Evolutionary conservation across 2,888 invertebrate genomes (phyloP).

Genomic region (Eupithecia subumbrata): DNA sequence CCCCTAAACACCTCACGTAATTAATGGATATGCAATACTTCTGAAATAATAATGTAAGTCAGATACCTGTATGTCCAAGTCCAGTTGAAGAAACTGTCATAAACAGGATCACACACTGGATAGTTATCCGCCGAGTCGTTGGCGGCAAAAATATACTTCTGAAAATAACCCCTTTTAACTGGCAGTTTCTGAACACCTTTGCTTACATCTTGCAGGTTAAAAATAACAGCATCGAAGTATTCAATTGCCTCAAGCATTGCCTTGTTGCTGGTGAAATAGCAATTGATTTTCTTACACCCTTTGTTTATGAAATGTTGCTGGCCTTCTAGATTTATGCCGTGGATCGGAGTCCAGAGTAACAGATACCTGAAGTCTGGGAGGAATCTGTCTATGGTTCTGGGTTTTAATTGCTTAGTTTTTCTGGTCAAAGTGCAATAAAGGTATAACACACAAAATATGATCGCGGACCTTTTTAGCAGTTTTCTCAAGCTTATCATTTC

Average conservation of each 20-base stretch:
- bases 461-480: neutral
- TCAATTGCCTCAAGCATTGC: slow-evolving; percentile 59
- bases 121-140: slow-evolving; percentile 70
- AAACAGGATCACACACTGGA: slow-evolving; percentile 64
- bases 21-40: no score
- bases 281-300: slow-evolving; percentile 61
- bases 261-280: slow-evolving; percentile 66
- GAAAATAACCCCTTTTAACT: slow-evolving; percentile 53
- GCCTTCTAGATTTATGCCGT: slow-evolving; percentile 54
- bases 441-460: slow-evolving; percentile 35
- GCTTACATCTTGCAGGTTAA: slow-evolving; percentile 62
- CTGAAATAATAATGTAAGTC: neutral
- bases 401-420: slow-evolving; percentile 36
- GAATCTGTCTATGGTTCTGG: slow-evolving; percentile 55
- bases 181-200: slow-evolving; percentile 49
- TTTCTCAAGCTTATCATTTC: neutral
- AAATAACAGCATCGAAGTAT: slow-evolving; percentile 70
- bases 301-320: slow-evolving; percentile 56
- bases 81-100: slow-evolving; percentile 74
- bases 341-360: slow-evolving; percentile 65
- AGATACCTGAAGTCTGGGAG: slow-evolving; percentile 65
- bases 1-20: no score
- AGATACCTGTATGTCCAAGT: slow-evolving; percentile 74
- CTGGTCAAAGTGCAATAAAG: slow-evolving; percentile 47
- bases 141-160: slow-evolving; percentile 71